Evolutionary conservation across 2,797 vertebrate genomes (phyloP).

Genomic region (Alcedo quadribrachys): DNA sequence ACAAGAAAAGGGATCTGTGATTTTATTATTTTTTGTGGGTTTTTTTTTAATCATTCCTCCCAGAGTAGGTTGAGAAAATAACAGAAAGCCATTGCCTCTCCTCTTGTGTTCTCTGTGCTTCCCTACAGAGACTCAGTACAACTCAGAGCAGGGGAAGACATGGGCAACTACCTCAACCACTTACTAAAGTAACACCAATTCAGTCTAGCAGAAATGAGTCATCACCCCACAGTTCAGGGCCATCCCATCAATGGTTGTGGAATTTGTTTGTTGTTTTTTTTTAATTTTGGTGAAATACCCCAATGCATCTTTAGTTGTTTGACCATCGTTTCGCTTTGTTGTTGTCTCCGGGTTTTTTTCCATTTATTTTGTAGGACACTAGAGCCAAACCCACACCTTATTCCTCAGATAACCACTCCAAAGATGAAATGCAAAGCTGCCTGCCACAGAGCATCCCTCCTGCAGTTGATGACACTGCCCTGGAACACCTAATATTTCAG

Average conservation of each 20-base stretch:
- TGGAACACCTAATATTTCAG: not conserved
- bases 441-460: not conserved
- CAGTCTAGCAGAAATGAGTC: not conserved
- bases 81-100: not conserved
- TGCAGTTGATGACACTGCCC: not conserved
- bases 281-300: not conserved
- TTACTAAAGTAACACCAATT: not conserved
- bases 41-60: not conserved
- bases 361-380: not conserved
- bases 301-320: not conserved
- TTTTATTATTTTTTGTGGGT: too few relatives aligned
- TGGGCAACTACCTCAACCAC: not conserved
- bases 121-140: not conserved
- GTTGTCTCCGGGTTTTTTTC: not conserved
- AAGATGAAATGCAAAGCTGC: not conserved
- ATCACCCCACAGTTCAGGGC: not conserved
- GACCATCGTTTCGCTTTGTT: too few relatives aligned
- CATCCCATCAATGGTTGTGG: not conserved
- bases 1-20: not conserved
- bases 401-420: not conserved
- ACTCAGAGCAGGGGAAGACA: not conserved
- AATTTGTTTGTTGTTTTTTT: not conserved
- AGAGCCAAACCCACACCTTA: not conserved
- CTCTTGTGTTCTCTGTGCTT: not conserved
- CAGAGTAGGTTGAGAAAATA: not conserved